These are phyloP conservation scores for Steromphala cineraria DNA, from an alignment of 2,888 invertebrate species.

Conservation along the genomic window DNA sequence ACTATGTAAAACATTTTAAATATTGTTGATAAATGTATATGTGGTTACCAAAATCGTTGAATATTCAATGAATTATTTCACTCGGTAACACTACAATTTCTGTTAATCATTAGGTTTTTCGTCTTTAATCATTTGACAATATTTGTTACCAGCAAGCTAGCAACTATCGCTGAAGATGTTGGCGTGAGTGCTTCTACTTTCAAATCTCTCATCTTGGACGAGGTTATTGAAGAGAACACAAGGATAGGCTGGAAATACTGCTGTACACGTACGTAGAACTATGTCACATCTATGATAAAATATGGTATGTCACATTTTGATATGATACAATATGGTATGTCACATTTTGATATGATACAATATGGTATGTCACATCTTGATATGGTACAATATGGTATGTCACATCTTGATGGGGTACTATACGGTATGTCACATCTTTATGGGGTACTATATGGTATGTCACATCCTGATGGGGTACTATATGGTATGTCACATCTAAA, in stretches of 20 bases:
- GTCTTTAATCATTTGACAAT: too few species aligned
- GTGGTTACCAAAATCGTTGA: too few species aligned
- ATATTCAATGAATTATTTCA: too few species aligned
- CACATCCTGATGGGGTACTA: too few species aligned
- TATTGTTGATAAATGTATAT: too few species aligned
- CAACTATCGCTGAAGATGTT: constrained; percentile 28
- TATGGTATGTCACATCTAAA: too few species aligned
- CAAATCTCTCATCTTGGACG: constrained; percentile 26
- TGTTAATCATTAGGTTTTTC: too few species aligned
- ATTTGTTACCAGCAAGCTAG: constrained; percentile 30
- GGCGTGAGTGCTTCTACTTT: constrained; percentile 30
- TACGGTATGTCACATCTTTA: neutral
- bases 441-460: too few species aligned
- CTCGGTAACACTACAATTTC: neutral
- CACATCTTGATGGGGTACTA: neutral
- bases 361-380: neutral
- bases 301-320: neutral
- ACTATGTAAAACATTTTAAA: too few species aligned
- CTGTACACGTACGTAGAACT: constrained; percentile 49
- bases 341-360: neutral
- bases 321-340: neutral
- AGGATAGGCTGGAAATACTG: constrained; percentile 60
- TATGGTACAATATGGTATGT: neutral
- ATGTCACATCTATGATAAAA: neutral
- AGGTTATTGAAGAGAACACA: constrained; percentile 40